A percentile compares a stretch with the other conserved stretches of the same genome.
phyloP scores from a whole-genome alignment of 2,888 invertebrate species.

The Rotaria sp. region DNA sequence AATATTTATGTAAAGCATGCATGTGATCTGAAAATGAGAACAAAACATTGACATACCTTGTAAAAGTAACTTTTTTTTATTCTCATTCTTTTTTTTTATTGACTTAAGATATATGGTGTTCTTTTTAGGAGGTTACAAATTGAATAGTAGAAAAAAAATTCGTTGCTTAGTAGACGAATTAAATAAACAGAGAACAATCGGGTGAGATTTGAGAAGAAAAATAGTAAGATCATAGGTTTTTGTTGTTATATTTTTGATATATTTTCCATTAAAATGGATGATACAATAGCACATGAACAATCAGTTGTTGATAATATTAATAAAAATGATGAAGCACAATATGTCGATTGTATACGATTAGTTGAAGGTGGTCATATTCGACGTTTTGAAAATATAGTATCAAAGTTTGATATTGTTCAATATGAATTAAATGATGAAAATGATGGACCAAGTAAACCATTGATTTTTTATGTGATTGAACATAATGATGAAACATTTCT shows the following conservation, averaged over 20 bases:
- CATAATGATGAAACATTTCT: slow-evolving; percentile 29
- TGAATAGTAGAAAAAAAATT: neutral
- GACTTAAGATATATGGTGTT: neutral
- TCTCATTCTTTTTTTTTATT: neutral
- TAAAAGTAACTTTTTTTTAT: no score
- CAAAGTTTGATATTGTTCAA: neutral
- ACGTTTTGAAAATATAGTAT: neutral
- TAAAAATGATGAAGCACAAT: neutral
- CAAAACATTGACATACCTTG: no score
- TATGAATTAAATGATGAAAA: neutral
- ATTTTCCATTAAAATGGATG: neutral
- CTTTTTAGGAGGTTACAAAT: neutral
- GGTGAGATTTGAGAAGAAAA: neutral
- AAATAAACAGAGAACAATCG: neutral
- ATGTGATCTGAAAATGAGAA: no score
- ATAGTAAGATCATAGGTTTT: no score
- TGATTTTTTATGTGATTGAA: slow-evolving; percentile 37
- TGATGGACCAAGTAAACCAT: slow-evolving; percentile 33
- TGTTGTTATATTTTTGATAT: no score
- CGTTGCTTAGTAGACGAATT: neutral
- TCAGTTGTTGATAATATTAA: neutral
- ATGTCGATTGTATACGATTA: neutral
- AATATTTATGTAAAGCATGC: neutral
- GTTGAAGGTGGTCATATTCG: neutral
- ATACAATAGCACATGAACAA: neutral